phyloP scores from a whole-genome alignment of 2,113 vertebrate species.

The Nothobranchius kuhntae region DNA sequence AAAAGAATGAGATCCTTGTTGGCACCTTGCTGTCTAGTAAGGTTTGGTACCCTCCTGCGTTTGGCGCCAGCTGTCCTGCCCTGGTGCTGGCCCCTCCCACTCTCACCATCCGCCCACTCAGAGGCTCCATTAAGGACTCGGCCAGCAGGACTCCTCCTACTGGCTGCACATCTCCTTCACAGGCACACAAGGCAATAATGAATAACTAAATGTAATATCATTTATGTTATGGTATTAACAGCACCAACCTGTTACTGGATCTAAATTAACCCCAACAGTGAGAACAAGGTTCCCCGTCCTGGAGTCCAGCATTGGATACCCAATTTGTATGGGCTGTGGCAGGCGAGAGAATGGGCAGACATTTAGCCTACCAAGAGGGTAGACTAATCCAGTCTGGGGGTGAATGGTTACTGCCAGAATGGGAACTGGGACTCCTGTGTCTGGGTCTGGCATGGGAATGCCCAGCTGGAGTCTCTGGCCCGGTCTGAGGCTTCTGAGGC shows the following conservation, averaged over 20 bases:
- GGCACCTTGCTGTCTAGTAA: conserved; percentile 79
- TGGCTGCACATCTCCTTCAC: conserved; percentile 82
- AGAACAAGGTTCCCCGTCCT: conserved; percentile 79
- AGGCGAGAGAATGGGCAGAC: conserved; percentile 83
- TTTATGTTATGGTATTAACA: neutral
- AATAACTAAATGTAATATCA: neutral
- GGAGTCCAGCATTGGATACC: conserved; percentile 83
- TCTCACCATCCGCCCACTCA: conserved; percentile 78
- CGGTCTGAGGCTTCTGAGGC: conserved; percentile 74
- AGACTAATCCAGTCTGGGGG: conserved; percentile 81
- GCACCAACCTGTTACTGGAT: conserved; percentile 82
- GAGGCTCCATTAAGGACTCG: conserved; percentile 83
- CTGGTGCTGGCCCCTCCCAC: conserved; percentile 75
- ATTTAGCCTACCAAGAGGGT: conserved; percentile 83
- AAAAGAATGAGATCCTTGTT: neutral
- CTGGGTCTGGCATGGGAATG: conserved; percentile 83
- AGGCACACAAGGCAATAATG: neutral
- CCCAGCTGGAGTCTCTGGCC: conserved; percentile 78
- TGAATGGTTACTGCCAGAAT: conserved; percentile 87
- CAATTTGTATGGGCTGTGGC: conserved; percentile 83
- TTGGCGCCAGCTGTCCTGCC: conserved; percentile 72
- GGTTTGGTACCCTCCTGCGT: conserved; percentile 78
- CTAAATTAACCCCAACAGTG: conserved; percentile 82
- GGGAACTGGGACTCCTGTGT: conserved; percentile 84
- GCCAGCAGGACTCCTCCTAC: conserved; percentile 84